Percentiles rank a stretch among this genome's conserved stretches.
Conservation (phyloP, 1,140 invertebrate genomes). For the Nymphalis io region DNA sequence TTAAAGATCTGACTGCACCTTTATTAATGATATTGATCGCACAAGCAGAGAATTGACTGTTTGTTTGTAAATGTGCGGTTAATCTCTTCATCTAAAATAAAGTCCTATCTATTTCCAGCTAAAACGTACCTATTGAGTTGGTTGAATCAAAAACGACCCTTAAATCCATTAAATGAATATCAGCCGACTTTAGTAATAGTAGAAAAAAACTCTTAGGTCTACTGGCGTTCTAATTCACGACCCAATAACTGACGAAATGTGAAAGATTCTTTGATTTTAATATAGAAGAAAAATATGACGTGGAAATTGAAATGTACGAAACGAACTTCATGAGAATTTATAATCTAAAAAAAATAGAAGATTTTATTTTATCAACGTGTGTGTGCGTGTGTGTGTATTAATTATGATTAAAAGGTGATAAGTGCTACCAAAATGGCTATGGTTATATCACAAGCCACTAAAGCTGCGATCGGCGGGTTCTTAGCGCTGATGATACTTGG, state of each 20-base stretch:
- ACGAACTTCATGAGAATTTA: background rate
- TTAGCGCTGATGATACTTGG: conserved; percentile 73
- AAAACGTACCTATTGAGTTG: background rate
- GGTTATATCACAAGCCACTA: conserved; percentile 76
- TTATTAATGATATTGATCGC: too few relatives aligned
- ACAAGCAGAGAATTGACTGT: too few relatives aligned
- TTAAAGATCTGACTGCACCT: too few relatives aligned
- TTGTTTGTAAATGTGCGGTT: background rate
- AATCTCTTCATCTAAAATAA: background rate
- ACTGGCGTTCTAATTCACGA: conserved; percentile 3
- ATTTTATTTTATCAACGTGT: background rate
- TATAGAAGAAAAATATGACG: background rate
- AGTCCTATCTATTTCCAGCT: background rate
- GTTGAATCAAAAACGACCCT: background rate
- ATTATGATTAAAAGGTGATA: conserved; percentile 62
- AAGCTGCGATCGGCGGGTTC: conserved; percentile 72
- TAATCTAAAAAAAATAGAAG: background rate
- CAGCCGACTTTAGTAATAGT: conserved; percentile 6
- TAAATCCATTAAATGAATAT: conserved; percentile 13
- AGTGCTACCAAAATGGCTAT: conserved; percentile 71
- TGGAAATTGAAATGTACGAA: conserved; percentile 1
- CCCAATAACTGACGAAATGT: conserved; percentile 15
- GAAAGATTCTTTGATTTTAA: background rate
- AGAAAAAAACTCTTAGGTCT: conserved; percentile 5
- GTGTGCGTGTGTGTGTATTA: conserved; percentile 23